These are phyloP conservation scores for Centropyge bicolor DNA, from an alignment of 2,797 vertebrate species.

Conservation along the genomic window DNA sequence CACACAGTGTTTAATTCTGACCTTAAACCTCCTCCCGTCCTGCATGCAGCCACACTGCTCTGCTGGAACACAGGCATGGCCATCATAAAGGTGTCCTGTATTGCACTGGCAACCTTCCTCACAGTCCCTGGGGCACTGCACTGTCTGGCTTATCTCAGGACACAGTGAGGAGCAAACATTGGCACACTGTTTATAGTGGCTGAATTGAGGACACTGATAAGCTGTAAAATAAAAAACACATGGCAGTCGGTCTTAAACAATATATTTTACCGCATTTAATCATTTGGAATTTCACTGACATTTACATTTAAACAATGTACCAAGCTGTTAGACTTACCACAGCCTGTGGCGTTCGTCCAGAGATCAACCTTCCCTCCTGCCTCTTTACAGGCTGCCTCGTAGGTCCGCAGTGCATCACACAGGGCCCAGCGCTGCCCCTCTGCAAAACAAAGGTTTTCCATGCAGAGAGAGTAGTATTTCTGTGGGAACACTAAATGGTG, in stretches of 20 bases:
- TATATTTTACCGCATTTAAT: background rate
- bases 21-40: conserved; percentile 39
- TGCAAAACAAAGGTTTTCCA: conserved; percentile 47
- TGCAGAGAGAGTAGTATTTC: conserved; percentile 49
- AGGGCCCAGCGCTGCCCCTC: conserved; percentile 3
- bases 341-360: conserved; percentile 61
- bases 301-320: conserved; percentile 13
- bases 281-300: background rate
- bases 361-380: conserved; percentile 13
- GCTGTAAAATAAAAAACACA: conserved; percentile 36
- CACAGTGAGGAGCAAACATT: conserved; percentile 40
- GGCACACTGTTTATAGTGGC: conserved; percentile 57
- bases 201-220: conserved; percentile 56
- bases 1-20: conserved; percentile 4
- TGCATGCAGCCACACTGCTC: conserved; percentile 54
- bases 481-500: conserved; percentile 26
- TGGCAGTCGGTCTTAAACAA: background rate
- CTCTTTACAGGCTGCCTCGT: conserved; percentile 56
- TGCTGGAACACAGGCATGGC: conserved; percentile 28
- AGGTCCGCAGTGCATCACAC: conserved; percentile 45
- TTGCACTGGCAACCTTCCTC: conserved; percentile 67
- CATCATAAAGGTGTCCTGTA: conserved; percentile 43
- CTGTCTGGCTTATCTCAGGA: conserved; percentile 2
- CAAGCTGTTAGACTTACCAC: conserved; percentile 52
- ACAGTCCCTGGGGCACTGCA: conserved; percentile 35